phyloP scores from a whole-genome alignment of 2,888 invertebrate species.

The Drosophila longiperda region DNA sequence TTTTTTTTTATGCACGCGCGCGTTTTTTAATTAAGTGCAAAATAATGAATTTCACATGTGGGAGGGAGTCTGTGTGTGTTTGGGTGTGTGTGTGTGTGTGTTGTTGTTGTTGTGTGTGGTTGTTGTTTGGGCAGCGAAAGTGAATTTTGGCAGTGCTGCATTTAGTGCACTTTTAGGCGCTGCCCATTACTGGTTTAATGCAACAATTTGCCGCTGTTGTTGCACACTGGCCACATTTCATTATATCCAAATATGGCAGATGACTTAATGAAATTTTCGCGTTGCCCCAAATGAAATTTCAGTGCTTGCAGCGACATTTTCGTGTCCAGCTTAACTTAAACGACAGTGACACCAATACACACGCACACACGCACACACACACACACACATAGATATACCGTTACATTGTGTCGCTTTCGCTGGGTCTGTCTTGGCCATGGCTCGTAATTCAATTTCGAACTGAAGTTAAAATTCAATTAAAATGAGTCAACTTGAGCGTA shows the following conservation, averaged over 20 bases:
- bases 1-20: constrained; percentile 40
- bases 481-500: constrained; percentile 82
- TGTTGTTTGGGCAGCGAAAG: constrained; percentile 41
- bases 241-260: constrained; percentile 60
- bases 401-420: constrained; percentile 10
- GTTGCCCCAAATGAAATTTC: constrained; percentile 53
- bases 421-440: constrained; percentile 60
- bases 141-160: constrained; percentile 44
- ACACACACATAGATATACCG: constrained; percentile 15
- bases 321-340: constrained; percentile 41
- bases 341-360: constrained; percentile 22
- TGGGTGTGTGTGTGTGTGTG: constrained; percentile 2
- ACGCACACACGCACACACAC: constrained; percentile 23
- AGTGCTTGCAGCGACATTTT: constrained; percentile 52
- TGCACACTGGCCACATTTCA: constrained; percentile 56
- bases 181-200: constrained; percentile 30
- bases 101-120: constrained; percentile 18
- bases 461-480: constrained; percentile 82
- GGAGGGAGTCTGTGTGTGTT: not conserved
- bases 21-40: constrained; percentile 83
- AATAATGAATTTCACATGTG: constrained; percentile 71
- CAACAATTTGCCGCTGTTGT: constrained; percentile 25
- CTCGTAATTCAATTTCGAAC: constrained; percentile 81
- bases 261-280: constrained; percentile 75
- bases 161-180: constrained; percentile 56